These are phyloP conservation scores for Erythrolamprus reginae DNA, from an alignment of 2,113 vertebrate genomes.

Conservation along the genomic window DNA sequence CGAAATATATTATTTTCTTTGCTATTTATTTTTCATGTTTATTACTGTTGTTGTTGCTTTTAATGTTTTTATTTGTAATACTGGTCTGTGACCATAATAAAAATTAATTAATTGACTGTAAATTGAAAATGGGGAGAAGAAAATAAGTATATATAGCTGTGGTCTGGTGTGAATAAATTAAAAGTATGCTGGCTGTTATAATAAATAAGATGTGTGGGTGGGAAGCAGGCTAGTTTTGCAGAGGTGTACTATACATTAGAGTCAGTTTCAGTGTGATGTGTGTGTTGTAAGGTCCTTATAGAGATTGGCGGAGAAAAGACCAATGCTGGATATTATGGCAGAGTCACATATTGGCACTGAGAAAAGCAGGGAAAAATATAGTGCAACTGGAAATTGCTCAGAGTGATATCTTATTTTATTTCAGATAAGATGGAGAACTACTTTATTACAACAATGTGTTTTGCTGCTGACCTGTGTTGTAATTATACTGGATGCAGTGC, in stretches of 20 bases:
- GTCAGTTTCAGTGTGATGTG: background rate
- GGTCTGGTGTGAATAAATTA: background rate
- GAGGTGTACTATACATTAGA: background rate
- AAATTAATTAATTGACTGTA: background rate
- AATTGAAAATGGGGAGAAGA: background rate
- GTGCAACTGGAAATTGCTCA: background rate
- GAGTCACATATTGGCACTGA: background rate
- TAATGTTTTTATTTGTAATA: too few relatives aligned
- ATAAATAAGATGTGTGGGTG: background rate
- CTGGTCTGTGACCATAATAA: background rate
- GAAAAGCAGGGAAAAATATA: background rate
- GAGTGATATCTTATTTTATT: constrained; percentile 45
- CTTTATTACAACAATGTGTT: constrained; percentile 59
- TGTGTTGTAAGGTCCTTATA: background rate
- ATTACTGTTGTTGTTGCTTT: too few relatives aligned
- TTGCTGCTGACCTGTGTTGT: constrained; percentile 71
- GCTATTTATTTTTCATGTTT: too few relatives aligned
- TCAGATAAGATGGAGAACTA: constrained; percentile 77
- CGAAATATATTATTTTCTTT: background rate
- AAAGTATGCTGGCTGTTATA: background rate
- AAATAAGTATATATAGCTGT: background rate
- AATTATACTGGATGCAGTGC: constrained; percentile 76
- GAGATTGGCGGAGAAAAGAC: background rate
- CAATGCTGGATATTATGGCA: background rate
- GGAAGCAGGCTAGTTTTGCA: background rate